Conservation (phyloP, 2,888 invertebrate species). For the Megastigmus dorsalis region DNA sequence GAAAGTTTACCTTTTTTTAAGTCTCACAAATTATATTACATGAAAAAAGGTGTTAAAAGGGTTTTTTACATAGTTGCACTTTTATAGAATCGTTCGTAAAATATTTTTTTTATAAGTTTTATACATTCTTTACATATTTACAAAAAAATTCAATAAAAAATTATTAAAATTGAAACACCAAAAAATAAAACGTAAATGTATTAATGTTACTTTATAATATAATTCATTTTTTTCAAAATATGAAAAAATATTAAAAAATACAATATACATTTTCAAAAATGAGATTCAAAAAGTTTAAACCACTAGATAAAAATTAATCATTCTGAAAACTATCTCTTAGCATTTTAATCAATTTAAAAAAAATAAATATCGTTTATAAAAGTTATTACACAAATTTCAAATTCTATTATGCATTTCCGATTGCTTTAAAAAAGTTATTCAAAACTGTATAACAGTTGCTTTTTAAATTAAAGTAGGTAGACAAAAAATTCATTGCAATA, state of each 20-base stretch:
- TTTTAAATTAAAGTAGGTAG: no score
- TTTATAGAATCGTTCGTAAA: conserved; percentile 1
- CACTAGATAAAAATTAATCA: no score
- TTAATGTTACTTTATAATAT: no score
- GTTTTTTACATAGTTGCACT: conserved; percentile 10
- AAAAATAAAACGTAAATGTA: background rate
- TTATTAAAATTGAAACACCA: background rate
- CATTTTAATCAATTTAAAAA: background rate
- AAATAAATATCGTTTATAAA: no score
- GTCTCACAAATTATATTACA: conserved; percentile 27
- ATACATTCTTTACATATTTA: conserved; percentile 43
- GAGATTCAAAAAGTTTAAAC: background rate
- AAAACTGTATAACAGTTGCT: no score
- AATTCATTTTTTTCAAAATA: no score
- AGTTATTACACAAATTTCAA: no score
- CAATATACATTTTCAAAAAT: background rate
- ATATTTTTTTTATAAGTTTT: conserved; percentile 33
- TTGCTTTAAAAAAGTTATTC: no score
- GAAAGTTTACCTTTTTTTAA: conserved; percentile 29
- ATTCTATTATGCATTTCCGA: no score
- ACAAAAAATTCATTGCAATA: no score
- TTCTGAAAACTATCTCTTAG: background rate
- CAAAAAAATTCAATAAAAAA: conserved; percentile 14
- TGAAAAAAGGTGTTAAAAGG: conserved; percentile 23
- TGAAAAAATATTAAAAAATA: no score